A percentile compares a stretch with the other conserved stretches of the same genome.
phyloP scores from a whole-genome alignment of 2,797 vertebrate genomes.

The Hapalemur alaotrensis region DNA sequence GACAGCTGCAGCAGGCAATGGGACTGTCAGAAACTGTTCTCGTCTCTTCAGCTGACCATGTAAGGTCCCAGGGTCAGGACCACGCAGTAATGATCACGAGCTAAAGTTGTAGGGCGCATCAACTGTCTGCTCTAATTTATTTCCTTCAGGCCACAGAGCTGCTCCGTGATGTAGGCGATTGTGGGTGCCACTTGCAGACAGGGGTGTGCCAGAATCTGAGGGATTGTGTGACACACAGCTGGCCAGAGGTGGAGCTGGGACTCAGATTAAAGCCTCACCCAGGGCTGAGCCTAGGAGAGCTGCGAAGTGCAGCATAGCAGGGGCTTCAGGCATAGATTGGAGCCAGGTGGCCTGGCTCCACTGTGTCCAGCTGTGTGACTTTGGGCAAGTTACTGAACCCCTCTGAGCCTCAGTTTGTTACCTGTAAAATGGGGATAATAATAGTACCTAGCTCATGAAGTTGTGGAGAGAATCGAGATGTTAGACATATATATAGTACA shows the following conservation, averaged over 20 bases:
- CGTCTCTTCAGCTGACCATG: not conserved
- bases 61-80: not conserved
- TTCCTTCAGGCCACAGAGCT: not conserved
- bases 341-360: not conserved
- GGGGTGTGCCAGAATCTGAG: not conserved
- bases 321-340: not conserved
- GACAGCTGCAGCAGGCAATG: not conserved
- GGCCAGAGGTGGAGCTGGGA: not conserved
- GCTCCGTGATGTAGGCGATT: not conserved
- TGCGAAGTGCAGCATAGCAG: not conserved
- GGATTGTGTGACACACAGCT: not conserved
- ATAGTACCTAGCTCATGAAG: not conserved
- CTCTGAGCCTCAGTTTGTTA: constrained; percentile 1
- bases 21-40: not conserved
- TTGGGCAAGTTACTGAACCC: not conserved
- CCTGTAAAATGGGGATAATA: not conserved
- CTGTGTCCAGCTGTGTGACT: not conserved
- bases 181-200: not conserved
- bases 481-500: not conserved
- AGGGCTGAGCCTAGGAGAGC: not conserved
- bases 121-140: not conserved
- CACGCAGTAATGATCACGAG: not conserved
- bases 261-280: not conserved
- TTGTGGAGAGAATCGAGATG: not conserved
- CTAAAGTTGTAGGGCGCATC: not conserved